Evolutionary conservation across 1,140 invertebrate species (phyloP), one percentile per base, ranked within the genome.

Genomic region (Araneus ventricosus): DNA sequence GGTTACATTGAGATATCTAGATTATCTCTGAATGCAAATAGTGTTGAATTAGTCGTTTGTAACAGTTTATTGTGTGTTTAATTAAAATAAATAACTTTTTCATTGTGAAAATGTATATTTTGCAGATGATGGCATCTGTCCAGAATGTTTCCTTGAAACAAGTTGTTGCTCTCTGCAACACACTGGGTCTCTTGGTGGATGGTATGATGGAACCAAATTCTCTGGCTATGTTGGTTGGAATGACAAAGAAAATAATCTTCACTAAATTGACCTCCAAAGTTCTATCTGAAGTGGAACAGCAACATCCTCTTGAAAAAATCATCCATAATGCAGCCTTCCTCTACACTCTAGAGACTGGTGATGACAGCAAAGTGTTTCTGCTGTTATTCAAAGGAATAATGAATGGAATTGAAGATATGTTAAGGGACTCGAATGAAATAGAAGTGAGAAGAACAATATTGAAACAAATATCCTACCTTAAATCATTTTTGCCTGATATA

Each of bases 221-320:
- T 24, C 14, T 70, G 45, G 70, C 52, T 24, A 14, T 90, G 39
- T 30, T 82, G 22, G 34, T 82, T 14, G 45, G 75, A n/a, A 80
- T 24, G 20, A 34, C 17, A 20, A 75, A 61, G 10, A 27, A 30
- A 8, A 34, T 90, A 2, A 34, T 22, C 14, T 79, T 90, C n/a
- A 82, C 67, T 45, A 57, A 34, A 57, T 17, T 52, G 14, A 22
- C 41, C 14, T 57, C 52, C 3, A 79, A 34, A n/a, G 34, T 82
- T 24, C 57, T 90, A 27, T 34, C 45, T 2, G 45, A 52, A 14
- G 20, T 27, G 22, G 37, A 82, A 17, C 27, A 17, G 22, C 8
- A 57, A 24, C 89, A 90, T 37, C 89, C 89, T 1, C 6, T 90
- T 10, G n/a, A 37, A 22, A 90, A 90, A 59, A 34, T 90, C 3